Evolutionary conservation across 2,888 invertebrate genomes (phyloP).

Genomic region (Crepidodera aurea): DNA sequence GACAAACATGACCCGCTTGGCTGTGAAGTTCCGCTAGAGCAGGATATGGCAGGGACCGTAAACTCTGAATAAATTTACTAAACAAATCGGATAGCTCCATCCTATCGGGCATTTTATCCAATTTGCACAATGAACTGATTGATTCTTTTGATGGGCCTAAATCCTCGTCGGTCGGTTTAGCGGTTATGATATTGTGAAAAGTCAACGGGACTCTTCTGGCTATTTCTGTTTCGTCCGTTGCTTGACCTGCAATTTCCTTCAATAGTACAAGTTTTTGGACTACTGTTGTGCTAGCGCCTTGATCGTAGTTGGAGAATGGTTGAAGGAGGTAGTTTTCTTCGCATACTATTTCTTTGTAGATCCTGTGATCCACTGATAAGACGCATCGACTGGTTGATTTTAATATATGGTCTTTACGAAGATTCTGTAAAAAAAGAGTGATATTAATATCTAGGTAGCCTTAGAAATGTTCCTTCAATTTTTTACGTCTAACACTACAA

Average conservation of each 20-base stretch:
- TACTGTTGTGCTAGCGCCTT: slow-evolving; percentile 76
- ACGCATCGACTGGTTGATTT: slow-evolving; percentile 77
- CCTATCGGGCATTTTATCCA: slow-evolving; percentile 68
- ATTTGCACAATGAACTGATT: slow-evolving; percentile 72
- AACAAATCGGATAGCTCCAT: slow-evolving; percentile 70
- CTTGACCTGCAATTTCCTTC: slow-evolving; percentile 64
- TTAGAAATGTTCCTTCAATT: no score
- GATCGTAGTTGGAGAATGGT: slow-evolving; percentile 77
- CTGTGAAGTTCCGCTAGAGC: slow-evolving; percentile 72
- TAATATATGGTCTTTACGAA: slow-evolving; percentile 76
- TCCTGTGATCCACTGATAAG: slow-evolving; percentile 77
- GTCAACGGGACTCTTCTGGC: slow-evolving; percentile 70
- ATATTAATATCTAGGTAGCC: background rate
- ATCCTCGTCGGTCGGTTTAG: slow-evolving; percentile 75
- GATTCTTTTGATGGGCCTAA: slow-evolving; percentile 75
- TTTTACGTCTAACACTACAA: no score
- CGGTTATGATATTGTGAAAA: slow-evolving; percentile 75
- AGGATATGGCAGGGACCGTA: slow-evolving; percentile 73
- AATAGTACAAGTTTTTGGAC: slow-evolving; percentile 67
- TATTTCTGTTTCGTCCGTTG: slow-evolving; percentile 64
- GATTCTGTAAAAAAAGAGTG: slow-evolving; percentile 62
- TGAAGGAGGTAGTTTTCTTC: slow-evolving; percentile 77
- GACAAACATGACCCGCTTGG: slow-evolving; percentile 72
- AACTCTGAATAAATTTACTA: slow-evolving; percentile 72
- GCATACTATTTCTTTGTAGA: slow-evolving; percentile 77